Evolutionary conservation across 2,797 vertebrate species (phyloP).

Genomic region (Emys orbicularis): DNA sequence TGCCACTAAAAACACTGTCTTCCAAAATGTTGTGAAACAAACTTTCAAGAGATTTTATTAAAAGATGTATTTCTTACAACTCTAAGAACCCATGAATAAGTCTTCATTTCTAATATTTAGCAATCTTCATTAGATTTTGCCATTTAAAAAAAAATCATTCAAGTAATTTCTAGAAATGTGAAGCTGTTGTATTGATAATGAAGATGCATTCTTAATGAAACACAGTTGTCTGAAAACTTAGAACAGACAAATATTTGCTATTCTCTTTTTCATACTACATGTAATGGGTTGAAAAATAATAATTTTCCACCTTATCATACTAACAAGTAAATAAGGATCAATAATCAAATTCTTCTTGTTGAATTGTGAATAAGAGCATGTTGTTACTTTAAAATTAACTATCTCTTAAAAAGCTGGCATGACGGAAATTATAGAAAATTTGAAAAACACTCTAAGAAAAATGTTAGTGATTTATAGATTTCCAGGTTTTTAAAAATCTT

Average conservation of each 20-base stretch:
- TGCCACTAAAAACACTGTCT: not conserved
- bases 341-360: not conserved
- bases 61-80: not conserved
- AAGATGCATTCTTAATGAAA: conserved; percentile 51
- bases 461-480: not conserved
- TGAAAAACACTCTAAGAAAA: not conserved
- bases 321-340: not conserved
- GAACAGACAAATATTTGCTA: conserved; percentile 21
- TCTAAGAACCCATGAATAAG: not conserved
- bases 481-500: not conserved
- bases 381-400: too few relatives aligned
- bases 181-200: conserved; percentile 39
- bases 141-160: conserved; percentile 50
- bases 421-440: not conserved
- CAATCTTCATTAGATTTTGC: conserved; percentile 48
- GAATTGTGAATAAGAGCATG: not conserved
- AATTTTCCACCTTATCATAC: not conserved
- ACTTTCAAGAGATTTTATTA: not conserved
- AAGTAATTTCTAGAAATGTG: not conserved
- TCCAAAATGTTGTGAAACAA: not conserved
- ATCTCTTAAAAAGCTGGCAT: not conserved
- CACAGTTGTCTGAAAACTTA: conserved; percentile 49
- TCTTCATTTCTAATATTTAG: conserved; percentile 27
- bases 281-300: not conserved
- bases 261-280: conserved; percentile 39